Conservation (phyloP, 2,888 invertebrate species). For the Drosophila nigricruria region DNA sequence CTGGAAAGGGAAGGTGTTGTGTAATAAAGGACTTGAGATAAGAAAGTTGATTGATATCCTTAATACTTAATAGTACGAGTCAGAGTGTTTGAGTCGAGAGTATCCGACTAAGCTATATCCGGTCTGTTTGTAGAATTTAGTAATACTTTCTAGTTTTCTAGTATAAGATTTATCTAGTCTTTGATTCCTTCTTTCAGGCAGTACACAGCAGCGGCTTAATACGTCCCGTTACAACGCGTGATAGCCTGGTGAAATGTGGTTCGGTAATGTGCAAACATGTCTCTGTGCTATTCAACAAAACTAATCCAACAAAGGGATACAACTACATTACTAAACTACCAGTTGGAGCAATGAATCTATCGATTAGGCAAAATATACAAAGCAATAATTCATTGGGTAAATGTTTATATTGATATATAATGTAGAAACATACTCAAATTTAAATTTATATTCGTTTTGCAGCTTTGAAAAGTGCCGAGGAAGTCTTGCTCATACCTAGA, state of each 20-base stretch:
- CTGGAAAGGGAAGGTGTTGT: neutral
- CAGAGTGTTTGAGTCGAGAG: neutral
- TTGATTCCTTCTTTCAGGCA: slow-evolving; percentile 63
- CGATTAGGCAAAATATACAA: slow-evolving; percentile 91
- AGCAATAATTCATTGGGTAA: slow-evolving; percentile 94
- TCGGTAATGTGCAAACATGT: slow-evolving; percentile 89
- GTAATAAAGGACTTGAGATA: neutral
- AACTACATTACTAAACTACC: slow-evolving; percentile 93
- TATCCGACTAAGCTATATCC: neutral
- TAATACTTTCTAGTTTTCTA: no score
- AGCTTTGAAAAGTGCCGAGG: slow-evolving; percentile 92
- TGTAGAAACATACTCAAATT: no score
- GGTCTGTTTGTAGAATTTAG: neutral
- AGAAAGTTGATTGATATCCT: neutral
- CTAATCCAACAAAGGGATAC: slow-evolving; percentile 92
- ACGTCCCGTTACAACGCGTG: slow-evolving; percentile 81
- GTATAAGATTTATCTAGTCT: neutral
- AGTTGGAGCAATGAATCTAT: slow-evolving; percentile 93
- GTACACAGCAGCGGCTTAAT: slow-evolving; percentile 81
- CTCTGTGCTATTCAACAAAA: slow-evolving; percentile 92
- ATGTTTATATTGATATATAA: slow-evolving; percentile 51
- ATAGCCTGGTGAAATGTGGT: slow-evolving; percentile 85
- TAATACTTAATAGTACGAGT: neutral
- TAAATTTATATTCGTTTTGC: slow-evolving; percentile 41
- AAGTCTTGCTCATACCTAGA: slow-evolving; percentile 93